These are phyloP conservation scores for Anthophora plumipes DNA, from an alignment of 2,888 invertebrate species.

Conservation along the genomic window DNA sequence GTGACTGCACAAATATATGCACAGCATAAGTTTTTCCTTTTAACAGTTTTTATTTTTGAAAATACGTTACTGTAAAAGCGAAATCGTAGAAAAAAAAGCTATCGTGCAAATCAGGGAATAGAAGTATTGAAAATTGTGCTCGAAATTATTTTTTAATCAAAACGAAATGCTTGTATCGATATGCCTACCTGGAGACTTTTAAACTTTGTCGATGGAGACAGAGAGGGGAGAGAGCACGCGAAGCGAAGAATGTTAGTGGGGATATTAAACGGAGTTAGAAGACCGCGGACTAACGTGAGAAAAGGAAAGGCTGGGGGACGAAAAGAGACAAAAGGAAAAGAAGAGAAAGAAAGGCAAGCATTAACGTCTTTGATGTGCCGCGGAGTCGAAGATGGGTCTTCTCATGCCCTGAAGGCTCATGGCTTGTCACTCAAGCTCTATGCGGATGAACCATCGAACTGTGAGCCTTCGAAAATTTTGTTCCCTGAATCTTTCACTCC, in stretches of 20 bases:
- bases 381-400: constrained; percentile 72
- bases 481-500: constrained; percentile 34
- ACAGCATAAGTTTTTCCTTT: too few relatives aligned
- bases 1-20: too few relatives aligned
- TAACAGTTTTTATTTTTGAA: too few relatives aligned
- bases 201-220: constrained; percentile 30
- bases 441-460: constrained; percentile 79
- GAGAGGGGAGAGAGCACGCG: constrained; percentile 46
- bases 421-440: constrained; percentile 81
- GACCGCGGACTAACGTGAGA: constrained; percentile 37
- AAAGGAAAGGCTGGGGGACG: constrained; percentile 41
- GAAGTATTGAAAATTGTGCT: too few relatives aligned
- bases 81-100: too few relatives aligned
- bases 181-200: not conserved
- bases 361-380: constrained; percentile 82
- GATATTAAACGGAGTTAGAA: constrained; percentile 57
- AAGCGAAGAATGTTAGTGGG: constrained; percentile 53
- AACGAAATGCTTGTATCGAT: not conserved
- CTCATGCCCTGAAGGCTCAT: constrained; percentile 77
- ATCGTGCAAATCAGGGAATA: too few relatives aligned
- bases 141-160: not conserved
- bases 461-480: constrained; percentile 67
- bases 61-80: too few relatives aligned
- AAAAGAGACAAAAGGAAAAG: constrained; percentile 47
- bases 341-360: constrained; percentile 68